Evolutionary conservation across 2,113 vertebrate species (phyloP).

Genomic region (Sialia sialis): DNA sequence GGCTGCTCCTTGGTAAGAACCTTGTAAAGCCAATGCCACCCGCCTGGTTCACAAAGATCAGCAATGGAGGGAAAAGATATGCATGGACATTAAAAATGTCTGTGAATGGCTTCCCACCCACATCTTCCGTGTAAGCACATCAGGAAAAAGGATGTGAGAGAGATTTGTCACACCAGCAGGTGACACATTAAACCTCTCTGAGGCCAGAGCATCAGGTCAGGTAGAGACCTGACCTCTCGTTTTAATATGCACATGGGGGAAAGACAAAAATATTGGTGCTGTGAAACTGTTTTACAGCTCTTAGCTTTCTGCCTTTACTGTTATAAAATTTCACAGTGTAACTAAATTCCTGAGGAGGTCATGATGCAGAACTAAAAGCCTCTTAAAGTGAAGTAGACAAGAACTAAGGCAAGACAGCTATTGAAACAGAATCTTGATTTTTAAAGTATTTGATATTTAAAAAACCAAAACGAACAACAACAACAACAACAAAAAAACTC

Average conservation of each 20-base stretch:
- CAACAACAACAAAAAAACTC: background rate
- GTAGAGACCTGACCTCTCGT: background rate
- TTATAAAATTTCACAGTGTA: slow-evolving; percentile 54
- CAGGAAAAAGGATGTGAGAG: background rate
- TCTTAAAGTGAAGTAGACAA: slow-evolving; percentile 51
- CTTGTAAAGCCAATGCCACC: slow-evolving; percentile 21
- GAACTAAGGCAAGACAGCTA: slow-evolving; percentile 23
- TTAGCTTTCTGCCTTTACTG: slow-evolving; percentile 43
- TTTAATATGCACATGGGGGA: slow-evolving; percentile 7
- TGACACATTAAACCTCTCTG: slow-evolving; percentile 27
- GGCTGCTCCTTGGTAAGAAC: slow-evolving; percentile 22
- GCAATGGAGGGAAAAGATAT: background rate
- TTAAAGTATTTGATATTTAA: slow-evolving; percentile 22
- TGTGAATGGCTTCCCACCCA: background rate
- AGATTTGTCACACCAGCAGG: slow-evolving; percentile 26
- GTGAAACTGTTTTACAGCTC: slow-evolving; percentile 52
- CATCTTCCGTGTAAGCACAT: background rate
- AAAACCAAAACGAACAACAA: background rate
- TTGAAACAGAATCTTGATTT: slow-evolving; percentile 59
- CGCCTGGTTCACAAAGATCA: background rate
- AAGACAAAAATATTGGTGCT: slow-evolving; percentile 31
- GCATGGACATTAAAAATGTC: background rate
- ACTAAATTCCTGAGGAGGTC: slow-evolving; percentile 45
- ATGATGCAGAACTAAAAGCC: slow-evolving; percentile 43
- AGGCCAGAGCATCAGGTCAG: background rate